phyloP scores from a whole-genome alignment of 2,888 invertebrate genomes.

The Drosophila rellima region DNA sequence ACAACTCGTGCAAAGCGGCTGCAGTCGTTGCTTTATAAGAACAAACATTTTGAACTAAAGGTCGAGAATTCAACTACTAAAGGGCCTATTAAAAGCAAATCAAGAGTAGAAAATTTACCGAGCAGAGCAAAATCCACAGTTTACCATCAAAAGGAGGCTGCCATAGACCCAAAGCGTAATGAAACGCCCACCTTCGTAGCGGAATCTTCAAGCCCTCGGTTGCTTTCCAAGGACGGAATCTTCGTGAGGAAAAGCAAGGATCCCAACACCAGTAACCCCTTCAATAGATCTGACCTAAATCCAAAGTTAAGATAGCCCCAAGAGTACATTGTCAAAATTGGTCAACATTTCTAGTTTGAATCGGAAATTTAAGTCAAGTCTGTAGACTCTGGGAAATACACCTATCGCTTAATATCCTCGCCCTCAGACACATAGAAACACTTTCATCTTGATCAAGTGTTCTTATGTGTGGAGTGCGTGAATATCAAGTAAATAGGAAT shows the following conservation, averaged over 20 bases:
- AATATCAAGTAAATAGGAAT: neutral
- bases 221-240: neutral
- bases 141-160: neutral
- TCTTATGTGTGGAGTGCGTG: neutral
- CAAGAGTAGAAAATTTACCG: neutral
- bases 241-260: neutral
- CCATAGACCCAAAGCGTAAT: neutral
- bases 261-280: neutral
- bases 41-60: neutral
- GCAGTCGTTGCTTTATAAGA: conserved; percentile 2
- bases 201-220: neutral
- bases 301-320: neutral
- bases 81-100: neutral
- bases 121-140: neutral
- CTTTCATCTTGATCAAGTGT: neutral
- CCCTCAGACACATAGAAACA: neutral
- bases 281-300: neutral
- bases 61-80: no score
- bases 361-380: neutral
- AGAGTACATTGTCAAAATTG: no score
- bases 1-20: neutral
- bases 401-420: neutral
- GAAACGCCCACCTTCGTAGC: neutral
- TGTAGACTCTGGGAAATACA: neutral
- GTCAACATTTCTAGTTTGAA: neutral